Evolutionary conservation across 2,888 invertebrate genomes (phyloP).

Genomic region (Eupithecia pulchellata): DNA sequence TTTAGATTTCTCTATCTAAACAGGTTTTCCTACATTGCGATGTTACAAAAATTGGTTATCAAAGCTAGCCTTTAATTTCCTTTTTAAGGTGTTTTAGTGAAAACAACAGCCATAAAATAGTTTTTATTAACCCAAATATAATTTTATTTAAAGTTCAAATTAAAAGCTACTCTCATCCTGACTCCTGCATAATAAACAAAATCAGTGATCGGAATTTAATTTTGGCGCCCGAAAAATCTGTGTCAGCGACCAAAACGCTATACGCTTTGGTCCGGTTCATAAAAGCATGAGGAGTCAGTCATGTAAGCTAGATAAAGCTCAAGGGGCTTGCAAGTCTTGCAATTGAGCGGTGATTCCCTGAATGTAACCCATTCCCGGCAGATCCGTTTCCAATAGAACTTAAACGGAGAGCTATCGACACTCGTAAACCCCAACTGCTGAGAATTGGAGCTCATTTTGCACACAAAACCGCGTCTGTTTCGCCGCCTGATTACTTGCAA

Average conservation of each 20-base stretch:
- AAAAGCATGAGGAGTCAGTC: slow-evolving; percentile 2
- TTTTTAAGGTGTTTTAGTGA: neutral
- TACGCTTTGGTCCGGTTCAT: neutral
- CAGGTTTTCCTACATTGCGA: neutral
- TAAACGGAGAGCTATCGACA: slow-evolving; percentile 35
- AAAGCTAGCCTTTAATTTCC: neutral
- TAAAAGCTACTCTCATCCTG: neutral
- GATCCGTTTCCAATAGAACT: slow-evolving; percentile 37
- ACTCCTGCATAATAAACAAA: neutral
- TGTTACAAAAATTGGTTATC: neutral
- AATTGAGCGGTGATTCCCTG: slow-evolving; percentile 28
- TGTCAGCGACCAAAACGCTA: neutral
- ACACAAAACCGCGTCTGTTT: slow-evolving; percentile 30
- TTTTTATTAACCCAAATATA: neutral
- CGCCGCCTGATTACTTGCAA: slow-evolving; percentile 18
- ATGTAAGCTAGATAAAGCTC: slow-evolving; percentile 1
- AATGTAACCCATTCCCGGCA: slow-evolving; percentile 34
- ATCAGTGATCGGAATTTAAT: neutral
- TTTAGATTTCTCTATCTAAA: slow-evolving; percentile 1
- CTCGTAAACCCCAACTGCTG: slow-evolving; percentile 35
- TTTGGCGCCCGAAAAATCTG: neutral
- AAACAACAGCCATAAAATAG: neutral
- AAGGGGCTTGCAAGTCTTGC: slow-evolving; percentile 15
- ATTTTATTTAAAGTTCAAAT: neutral
- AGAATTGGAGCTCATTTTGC: slow-evolving; percentile 34